Base-by-base conservation (phyloP, 2,797 vertebrate species). In the Hoplostethus mediterraneus region DNA sequence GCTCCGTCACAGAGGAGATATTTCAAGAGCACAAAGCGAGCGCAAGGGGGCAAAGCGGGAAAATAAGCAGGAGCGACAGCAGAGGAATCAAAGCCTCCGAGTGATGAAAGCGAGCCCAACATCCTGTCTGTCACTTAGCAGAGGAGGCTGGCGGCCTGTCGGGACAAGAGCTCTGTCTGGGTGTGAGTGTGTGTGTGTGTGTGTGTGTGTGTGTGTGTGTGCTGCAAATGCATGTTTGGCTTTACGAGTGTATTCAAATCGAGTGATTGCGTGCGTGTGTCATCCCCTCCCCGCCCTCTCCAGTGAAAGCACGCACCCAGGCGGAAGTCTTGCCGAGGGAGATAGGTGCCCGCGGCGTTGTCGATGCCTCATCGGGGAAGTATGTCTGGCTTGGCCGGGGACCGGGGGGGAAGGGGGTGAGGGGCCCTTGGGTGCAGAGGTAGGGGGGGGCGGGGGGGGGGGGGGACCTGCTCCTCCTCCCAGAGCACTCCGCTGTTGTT, bases 51-150 rank as follows among this genome's bases (percentile, higher is more conserved):
- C 60, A 52, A 62, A 67, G 79, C 60, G 76, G 76, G 75, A 75
- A 31, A 84, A 81, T 78, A 83, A 84, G 84, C 80, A 87, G 69
- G 70, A 82, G 56, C 2, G 40, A 72, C 31, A 7, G 69, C 59
- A 55, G 55, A 68, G 44, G 77, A 90, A 86, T 90, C 81, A 88
- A 87, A 88, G 78, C 60, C 61, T 72, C 1, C 0, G 54, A 79
- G 75, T 80, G 83, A 89, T 87, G 75, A 88, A 84, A 84, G 80
- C 79, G 68, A 44, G 51, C 45, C 76, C 69, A 81, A 79, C 81
- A 74, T 90, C 84, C 83, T 84, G 75, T 72, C 77, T 88, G 84
- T 85, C 84, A 82, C 82, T 85, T 54, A 79, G 58, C 69, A 73
- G 73, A 81, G 52, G 63, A 92, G 73, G 91, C 84, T 31, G 4